phyloP scores from a whole-genome alignment of 1,140 invertebrate genomes.

The Anagrus nilaparvatae region DNA sequence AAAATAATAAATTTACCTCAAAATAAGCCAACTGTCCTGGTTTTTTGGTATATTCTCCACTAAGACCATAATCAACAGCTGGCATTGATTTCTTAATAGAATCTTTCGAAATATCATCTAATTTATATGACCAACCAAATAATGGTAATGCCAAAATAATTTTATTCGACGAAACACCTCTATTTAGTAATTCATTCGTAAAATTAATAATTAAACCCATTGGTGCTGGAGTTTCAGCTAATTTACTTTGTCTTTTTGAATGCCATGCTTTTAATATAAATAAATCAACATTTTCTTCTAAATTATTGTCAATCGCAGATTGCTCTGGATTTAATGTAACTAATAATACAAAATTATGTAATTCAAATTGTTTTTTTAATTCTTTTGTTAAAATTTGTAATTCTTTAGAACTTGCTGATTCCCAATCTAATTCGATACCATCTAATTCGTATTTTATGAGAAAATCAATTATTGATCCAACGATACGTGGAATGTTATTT shows the following conservation, averaged over 20 bases:
- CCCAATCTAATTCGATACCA: constrained; percentile 54
- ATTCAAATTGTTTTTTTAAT: constrained; percentile 16
- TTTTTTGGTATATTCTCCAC: constrained; percentile 56
- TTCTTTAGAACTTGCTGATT: constrained; percentile 24
- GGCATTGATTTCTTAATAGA: constrained; percentile 13
- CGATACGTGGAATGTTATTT: constrained; percentile 31
- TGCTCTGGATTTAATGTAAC: constrained; percentile 26
- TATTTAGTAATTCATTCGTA: constrained; percentile 23
- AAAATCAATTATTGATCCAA: constrained; percentile 44
- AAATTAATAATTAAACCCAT: constrained; percentile 21
- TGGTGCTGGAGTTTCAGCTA: constrained; percentile 28
- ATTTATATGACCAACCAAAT: constrained; percentile 46
- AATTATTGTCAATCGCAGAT: constrained; percentile 23
- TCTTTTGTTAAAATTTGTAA: constrained; percentile 20
- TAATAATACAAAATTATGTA: constrained; percentile 23
- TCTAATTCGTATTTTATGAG: constrained; percentile 48
- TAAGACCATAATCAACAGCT: constrained; percentile 37
- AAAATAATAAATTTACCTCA: constrained; percentile 36
- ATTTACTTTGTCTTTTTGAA: constrained; percentile 23
- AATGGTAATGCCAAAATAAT: constrained; percentile 51
- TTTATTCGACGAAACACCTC: constrained; percentile 44
- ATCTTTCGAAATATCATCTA: constrained; percentile 43
- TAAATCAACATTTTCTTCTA: constrained; percentile 24
- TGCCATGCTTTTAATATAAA: constrained; percentile 36
- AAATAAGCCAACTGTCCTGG: constrained; percentile 55